These are phyloP conservation scores for Molothrus aeneus DNA, from an alignment of 2,797 vertebrate species.

Conservation along the genomic window DNA sequence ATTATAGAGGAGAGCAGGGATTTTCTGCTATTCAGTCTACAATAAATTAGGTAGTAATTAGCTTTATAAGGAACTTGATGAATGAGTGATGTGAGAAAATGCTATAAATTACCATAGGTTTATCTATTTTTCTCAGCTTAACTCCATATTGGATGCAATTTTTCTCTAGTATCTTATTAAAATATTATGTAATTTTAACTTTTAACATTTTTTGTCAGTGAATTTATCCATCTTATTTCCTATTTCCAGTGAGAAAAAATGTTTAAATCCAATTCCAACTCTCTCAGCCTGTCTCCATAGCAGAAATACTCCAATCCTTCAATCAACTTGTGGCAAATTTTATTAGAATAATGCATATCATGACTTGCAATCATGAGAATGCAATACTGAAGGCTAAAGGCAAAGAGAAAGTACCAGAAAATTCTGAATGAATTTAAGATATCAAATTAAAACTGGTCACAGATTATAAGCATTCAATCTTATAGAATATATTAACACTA, in stretches of 20 bases:
- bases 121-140: neutral
- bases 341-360: neutral
- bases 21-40: neutral
- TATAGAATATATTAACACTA: neutral
- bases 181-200: neutral
- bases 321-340: neutral
- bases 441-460: neutral
- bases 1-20: neutral
- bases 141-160: neutral
- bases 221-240: neutral
- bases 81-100: neutral
- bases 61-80: neutral
- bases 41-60: conserved; percentile 3
- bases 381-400: neutral
- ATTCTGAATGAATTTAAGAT: neutral
- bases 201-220: neutral
- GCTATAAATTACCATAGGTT: neutral
- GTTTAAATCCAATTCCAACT: neutral
- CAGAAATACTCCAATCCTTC: neutral
- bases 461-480: neutral
- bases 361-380: neutral
- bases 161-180: neutral
- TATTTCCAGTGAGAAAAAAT: neutral
- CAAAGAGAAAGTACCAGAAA: neutral
- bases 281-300: neutral